Percentiles rank a stretch among this genome's conserved stretches.
Evolutionary conservation across 2,797 vertebrate genomes (phyloP).

Genomic region (Lates japonicus): DNA sequence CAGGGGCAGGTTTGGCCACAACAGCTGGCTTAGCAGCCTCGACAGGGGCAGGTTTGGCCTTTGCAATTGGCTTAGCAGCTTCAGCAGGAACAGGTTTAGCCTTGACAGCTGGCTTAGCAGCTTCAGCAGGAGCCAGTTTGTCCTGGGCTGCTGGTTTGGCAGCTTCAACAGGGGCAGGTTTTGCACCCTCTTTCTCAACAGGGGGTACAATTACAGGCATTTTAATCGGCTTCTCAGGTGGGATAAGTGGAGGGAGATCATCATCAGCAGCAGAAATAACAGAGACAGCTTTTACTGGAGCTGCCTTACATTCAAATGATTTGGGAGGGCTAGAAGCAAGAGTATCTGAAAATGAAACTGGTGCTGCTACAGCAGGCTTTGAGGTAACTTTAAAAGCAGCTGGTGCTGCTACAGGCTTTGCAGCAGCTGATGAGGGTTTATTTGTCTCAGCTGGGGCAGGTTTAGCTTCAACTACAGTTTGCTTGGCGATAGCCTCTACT

Average conservation of each 20-base stretch:
- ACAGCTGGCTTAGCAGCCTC: neutral
- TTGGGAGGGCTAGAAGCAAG: slow-evolving; percentile 75
- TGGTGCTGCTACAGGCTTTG: slow-evolving; percentile 60
- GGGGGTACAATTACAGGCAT: slow-evolving; percentile 77
- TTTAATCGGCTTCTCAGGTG: slow-evolving; percentile 87
- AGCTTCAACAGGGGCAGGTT: slow-evolving; percentile 36
- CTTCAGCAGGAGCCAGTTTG: neutral
- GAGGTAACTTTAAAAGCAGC: slow-evolving; percentile 80
- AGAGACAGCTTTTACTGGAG: slow-evolving; percentile 55
- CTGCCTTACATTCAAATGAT: slow-evolving; percentile 58
- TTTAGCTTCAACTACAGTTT: slow-evolving; percentile 47
- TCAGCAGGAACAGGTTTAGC: neutral
- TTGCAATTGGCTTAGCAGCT: too few relatives aligned
- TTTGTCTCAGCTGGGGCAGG: slow-evolving; percentile 52
- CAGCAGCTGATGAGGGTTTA: slow-evolving; percentile 7
- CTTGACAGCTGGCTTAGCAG: neutral
- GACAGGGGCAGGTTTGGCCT: neutral
- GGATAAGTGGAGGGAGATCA: slow-evolving; percentile 95
- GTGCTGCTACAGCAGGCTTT: slow-evolving; percentile 77
- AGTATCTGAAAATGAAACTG: slow-evolving; percentile 78
- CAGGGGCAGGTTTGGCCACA: neutral
- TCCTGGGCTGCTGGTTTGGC: neutral
- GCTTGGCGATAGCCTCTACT: slow-evolving; percentile 25
- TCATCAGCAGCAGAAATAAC: slow-evolving; percentile 78
- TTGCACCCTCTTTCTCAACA: slow-evolving; percentile 81